A percentile compares a stretch with the other conserved stretches of the same genome.
phyloP scores from a whole-genome alignment of 2,888 invertebrate species.

The Epistrophe grossulariae region DNA sequence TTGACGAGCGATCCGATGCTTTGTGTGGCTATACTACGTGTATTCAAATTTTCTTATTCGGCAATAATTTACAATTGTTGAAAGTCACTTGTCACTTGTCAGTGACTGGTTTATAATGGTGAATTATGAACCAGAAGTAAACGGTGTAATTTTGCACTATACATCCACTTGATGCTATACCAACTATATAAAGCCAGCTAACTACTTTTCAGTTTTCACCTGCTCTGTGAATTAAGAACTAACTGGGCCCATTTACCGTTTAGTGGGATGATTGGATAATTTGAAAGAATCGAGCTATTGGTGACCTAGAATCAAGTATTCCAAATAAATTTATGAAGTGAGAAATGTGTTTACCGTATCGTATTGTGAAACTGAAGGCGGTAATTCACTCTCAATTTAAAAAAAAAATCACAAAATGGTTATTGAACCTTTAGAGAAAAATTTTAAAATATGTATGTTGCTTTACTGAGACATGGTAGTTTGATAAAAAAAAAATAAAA shows the following conservation, averaged over 20 bases:
- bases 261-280: conserved; percentile 18
- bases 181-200: too few relatives aligned
- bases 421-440: too few relatives aligned
- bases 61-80: conserved; percentile 74
- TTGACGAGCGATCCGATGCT: conserved; percentile 11
- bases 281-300: background rate
- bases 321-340: background rate
- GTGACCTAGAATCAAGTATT: conserved; percentile 17
- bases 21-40: background rate
- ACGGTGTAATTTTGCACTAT: conserved; percentile 46
- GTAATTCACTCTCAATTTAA: background rate
- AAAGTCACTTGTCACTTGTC: conserved; percentile 75
- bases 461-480: too few relatives aligned
- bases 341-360: background rate
- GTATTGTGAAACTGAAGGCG: background rate
- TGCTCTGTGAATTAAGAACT: conserved; percentile 25
- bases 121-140: conserved; percentile 69
- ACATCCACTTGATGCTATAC: conserved; percentile 16
- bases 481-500: too few relatives aligned
- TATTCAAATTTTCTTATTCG: conserved; percentile 68
- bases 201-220: conserved; percentile 12
- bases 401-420: background rate
- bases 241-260: conserved; percentile 19
- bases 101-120: conserved; percentile 74
- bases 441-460: too few relatives aligned